Percentiles rank a stretch among this genome's conserved stretches.
Evolutionary conservation across 2,797 vertebrate genomes (phyloP).

Genomic region (Megaceryle alcyon): DNA sequence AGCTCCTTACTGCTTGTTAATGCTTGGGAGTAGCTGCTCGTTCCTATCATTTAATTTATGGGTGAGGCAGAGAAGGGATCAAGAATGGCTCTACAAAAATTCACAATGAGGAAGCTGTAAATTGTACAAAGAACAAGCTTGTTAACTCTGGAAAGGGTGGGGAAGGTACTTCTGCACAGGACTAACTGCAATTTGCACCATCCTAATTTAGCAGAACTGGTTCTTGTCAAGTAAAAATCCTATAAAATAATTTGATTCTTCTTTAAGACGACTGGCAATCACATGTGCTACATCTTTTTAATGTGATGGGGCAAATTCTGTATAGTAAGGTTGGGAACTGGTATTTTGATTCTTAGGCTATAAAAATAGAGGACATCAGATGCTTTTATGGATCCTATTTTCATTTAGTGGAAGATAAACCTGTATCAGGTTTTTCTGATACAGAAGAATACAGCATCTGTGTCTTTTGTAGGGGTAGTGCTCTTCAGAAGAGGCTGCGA

Average conservation of each 20-base stretch:
- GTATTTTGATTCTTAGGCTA: neutral
- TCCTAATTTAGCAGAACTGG: neutral
- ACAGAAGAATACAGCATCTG: neutral
- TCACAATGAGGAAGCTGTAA: neutral
- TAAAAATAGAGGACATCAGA: neutral
- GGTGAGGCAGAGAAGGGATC: neutral
- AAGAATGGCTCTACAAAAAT: neutral
- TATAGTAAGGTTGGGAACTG: neutral
- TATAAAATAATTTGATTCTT: neutral
- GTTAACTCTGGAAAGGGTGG: neutral
- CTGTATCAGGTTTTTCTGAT: neutral
- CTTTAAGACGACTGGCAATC: neutral
- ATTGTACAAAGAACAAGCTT: neutral
- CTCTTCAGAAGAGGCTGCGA: slow-evolving; percentile 96
- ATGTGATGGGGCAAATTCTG: neutral
- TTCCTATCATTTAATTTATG: neutral
- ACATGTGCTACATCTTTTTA: neutral
- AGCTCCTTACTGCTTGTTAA: neutral
- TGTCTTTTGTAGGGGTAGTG: slow-evolving; percentile 89
- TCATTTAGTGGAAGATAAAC: neutral
- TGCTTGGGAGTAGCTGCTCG: neutral
- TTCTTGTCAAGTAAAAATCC: neutral
- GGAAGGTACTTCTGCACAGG: neutral
- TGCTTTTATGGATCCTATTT: neutral
- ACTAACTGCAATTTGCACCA: neutral